Evolutionary conservation across 2,113 vertebrate genomes (phyloP).

Genomic region (Mormyrus lacerda): DNA sequence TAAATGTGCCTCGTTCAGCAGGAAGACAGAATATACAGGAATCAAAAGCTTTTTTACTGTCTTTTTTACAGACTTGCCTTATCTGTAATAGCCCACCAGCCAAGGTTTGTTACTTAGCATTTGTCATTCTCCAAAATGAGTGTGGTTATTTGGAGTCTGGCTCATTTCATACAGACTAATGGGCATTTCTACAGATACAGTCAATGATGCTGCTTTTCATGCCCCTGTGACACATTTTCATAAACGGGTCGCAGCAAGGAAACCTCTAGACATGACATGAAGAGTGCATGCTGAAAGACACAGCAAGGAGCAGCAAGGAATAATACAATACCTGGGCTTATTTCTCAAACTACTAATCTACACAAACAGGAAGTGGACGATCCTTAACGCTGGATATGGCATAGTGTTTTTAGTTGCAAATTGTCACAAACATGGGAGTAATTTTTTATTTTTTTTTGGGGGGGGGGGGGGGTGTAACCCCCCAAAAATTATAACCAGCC

Average conservation of each 20-base stretch:
- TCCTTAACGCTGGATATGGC: background rate
- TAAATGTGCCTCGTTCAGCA: constrained; percentile 34
- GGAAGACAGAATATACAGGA: constrained; percentile 27
- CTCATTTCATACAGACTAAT: constrained; percentile 22
- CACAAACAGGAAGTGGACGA: background rate
- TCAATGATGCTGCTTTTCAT: background rate
- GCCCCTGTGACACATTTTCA: background rate
- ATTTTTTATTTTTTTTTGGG: no score
- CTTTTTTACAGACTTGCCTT: constrained; percentile 23
- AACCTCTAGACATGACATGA: constrained; percentile 43
- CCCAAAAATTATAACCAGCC: no score
- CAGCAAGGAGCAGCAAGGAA: constrained; percentile 50
- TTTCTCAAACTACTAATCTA: constrained; percentile 14
- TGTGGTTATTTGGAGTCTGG: background rate
- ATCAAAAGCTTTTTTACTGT: constrained; percentile 20
- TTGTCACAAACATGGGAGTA: background rate
- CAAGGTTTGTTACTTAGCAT: constrained; percentile 29
- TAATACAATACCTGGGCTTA: constrained; percentile 47
- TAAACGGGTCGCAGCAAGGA: constrained; percentile 29
- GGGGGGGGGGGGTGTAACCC: no score
- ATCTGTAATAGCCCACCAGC: background rate
- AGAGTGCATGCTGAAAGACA: constrained; percentile 57
- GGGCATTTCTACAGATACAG: constrained; percentile 19
- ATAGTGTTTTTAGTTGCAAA: background rate
- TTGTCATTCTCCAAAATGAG: background rate